A percentile compares a stretch with the other conserved stretches of the same genome.
These are phyloP conservation scores for Dissostichus mawsoni DNA, from an alignment of 2,113 vertebrate species.

Conservation along the genomic window DNA sequence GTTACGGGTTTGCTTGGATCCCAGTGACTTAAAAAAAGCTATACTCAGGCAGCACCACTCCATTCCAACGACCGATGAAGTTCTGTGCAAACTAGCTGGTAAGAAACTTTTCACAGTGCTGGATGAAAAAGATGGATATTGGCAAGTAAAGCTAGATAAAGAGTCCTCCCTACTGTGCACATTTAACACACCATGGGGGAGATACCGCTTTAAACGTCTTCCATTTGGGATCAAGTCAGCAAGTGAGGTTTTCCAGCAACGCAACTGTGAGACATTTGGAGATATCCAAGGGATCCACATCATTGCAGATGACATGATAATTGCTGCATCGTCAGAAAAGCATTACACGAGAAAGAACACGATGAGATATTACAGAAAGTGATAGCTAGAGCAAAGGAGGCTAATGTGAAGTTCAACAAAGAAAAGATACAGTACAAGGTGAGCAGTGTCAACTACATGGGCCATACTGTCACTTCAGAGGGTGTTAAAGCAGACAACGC, in stretches of 20 bases:
- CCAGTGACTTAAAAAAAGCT: background rate
- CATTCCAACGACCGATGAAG: slow-evolving; percentile 8
- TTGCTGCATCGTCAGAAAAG: too few relatives aligned
- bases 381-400: too few relatives aligned
- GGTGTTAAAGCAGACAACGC: too few relatives aligned
- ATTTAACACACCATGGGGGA: background rate
- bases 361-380: too few relatives aligned
- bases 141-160: slow-evolving; percentile 27
- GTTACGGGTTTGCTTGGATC: background rate
- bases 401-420: too few relatives aligned
- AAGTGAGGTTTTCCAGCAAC: background rate
- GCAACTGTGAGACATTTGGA: background rate
- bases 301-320: too few relatives aligned
- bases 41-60: background rate
- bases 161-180: background rate
- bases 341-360: too few relatives aligned
- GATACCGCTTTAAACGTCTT: background rate
- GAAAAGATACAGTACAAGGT: too few relatives aligned
- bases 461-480: too few relatives aligned
- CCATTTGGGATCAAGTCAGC: background rate
- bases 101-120: slow-evolving; percentile 35
- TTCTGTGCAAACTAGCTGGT: background rate
- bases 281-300: too few relatives aligned
- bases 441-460: too few relatives aligned
- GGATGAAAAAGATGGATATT: slow-evolving; percentile 19